phyloP scores from a whole-genome alignment of 1,140 invertebrate genomes.

The Caenorhabditis briggsae region DNA sequence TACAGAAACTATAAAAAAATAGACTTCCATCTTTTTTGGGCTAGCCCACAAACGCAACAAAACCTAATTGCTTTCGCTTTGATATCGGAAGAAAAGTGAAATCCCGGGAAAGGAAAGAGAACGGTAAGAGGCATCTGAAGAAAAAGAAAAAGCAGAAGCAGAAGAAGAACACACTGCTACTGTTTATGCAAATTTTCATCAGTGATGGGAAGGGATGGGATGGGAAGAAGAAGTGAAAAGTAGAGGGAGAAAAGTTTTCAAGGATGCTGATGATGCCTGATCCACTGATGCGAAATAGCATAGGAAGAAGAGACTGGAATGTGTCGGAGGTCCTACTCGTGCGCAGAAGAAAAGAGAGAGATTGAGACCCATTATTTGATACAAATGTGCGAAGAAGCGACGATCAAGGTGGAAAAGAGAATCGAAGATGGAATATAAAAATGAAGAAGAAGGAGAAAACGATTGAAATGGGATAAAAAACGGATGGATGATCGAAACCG shows the following conservation, averaged over 20 bases:
- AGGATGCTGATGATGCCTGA: slow-evolving; percentile 52
- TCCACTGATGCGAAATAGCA: slow-evolving; percentile 53
- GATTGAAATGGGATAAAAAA: background rate
- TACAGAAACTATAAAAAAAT: background rate
- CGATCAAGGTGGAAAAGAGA: background rate
- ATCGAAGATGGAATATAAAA: background rate
- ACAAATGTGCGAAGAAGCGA: slow-evolving; percentile 48
- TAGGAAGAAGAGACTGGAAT: slow-evolving; percentile 16
- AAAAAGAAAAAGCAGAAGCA: background rate
- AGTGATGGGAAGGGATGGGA: slow-evolving; percentile 11
- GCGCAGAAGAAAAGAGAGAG: slow-evolving; percentile 21
- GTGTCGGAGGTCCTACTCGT: slow-evolving; percentile 9
- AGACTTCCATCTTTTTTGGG: background rate
- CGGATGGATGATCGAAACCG: background rate
- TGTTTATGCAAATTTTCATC: slow-evolving; percentile 55
- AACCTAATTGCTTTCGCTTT: slow-evolving; percentile 4
- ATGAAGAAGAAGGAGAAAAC: background rate
- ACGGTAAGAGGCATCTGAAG: background rate
- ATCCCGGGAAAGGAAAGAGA: slow-evolving; percentile 4
- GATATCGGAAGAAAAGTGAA: slow-evolving; percentile 26
- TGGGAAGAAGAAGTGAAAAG: background rate
- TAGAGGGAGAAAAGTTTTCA: slow-evolving; percentile 19
- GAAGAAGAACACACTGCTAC: slow-evolving; percentile 20
- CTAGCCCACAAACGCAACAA: background rate
- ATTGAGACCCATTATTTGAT: slow-evolving; percentile 41